A percentile compares a stretch with the other conserved stretches of the same genome.
Conservation (phyloP, 2,113 vertebrate genomes). For the Pheucticus melanocephalus region DNA sequence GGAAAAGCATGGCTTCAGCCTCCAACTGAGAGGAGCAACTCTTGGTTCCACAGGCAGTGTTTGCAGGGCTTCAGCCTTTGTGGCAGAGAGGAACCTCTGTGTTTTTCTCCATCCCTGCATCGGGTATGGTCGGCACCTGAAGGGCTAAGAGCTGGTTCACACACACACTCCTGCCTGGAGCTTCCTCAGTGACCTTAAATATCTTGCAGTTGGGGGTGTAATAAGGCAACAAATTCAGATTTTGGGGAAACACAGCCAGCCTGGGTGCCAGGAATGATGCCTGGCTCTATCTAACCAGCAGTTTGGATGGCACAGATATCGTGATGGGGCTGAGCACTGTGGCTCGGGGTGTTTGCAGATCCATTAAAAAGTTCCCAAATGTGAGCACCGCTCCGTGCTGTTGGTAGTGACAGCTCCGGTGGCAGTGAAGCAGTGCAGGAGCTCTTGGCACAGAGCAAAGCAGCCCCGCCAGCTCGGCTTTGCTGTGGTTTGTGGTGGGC, state of each 20-base stretch:
- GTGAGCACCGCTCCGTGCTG: accelerated
- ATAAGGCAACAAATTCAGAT: conserved; percentile 28
- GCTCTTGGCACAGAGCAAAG: neutral
- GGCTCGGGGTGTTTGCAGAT: neutral
- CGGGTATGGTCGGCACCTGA: accelerated
- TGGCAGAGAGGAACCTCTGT: neutral
- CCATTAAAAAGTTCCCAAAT: conserved; percentile 14
- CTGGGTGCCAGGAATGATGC: neutral
- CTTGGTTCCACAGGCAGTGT: neutral
- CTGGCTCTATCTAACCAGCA: neutral
- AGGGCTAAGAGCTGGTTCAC: neutral
- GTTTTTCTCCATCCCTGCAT: neutral
- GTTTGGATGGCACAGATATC: accelerated
- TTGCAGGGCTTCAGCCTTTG: neutral
- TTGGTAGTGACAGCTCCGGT: neutral
- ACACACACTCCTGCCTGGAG: neutral
- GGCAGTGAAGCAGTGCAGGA: neutral
- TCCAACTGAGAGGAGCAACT: neutral
- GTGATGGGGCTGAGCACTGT: neutral
- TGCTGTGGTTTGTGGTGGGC: neutral
- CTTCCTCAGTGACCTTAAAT: neutral
- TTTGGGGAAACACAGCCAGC: conserved; percentile 11
- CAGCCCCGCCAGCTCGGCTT: neutral
- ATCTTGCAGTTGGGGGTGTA: neutral
- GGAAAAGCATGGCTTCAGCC: neutral